phyloP scores from a whole-genome alignment of 1,140 invertebrate species.

The Orussus abietinus region DNA sequence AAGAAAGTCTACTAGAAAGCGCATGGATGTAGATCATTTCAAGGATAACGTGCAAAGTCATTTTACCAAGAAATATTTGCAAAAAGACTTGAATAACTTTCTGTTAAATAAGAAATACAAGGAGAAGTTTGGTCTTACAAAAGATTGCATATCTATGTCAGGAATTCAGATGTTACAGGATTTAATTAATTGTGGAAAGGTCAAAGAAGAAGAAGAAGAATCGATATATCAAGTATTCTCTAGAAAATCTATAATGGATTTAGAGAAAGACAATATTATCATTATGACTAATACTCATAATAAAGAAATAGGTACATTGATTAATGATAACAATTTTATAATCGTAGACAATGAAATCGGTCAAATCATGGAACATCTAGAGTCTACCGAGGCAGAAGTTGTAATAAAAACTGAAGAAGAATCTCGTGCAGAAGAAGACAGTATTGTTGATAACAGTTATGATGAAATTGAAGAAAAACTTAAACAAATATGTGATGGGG shows the following conservation, averaged over 20 bases:
- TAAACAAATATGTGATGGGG: conserved; percentile 14
- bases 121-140: too few relatives aligned
- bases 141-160: too few relatives aligned
- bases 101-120: too few relatives aligned
- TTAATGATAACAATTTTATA: conserved; percentile 25
- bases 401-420: conserved; percentile 28
- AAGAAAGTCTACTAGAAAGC: conserved; percentile 42
- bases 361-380: conserved; percentile 13
- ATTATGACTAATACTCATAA: conserved; percentile 26
- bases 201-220: neutral
- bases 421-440: conserved; percentile 19
- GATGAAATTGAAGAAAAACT: conserved; percentile 31
- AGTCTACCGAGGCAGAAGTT: neutral
- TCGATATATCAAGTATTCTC: conserved; percentile 1
- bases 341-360: conserved; percentile 14
- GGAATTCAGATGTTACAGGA: too few relatives aligned
- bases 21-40: too few relatives aligned
- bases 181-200: too few relatives aligned
- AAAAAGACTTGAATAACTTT: too few relatives aligned
- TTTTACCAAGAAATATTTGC: too few relatives aligned
- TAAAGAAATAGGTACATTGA: conserved; percentile 19
- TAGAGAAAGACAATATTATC: conserved; percentile 22
- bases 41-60: too few relatives aligned
- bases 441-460: conserved; percentile 22
- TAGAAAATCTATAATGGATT: conserved; percentile 5